phyloP scores from a whole-genome alignment of 2,797 vertebrate genomes.

The Moxostoma hubbsi region DNA sequence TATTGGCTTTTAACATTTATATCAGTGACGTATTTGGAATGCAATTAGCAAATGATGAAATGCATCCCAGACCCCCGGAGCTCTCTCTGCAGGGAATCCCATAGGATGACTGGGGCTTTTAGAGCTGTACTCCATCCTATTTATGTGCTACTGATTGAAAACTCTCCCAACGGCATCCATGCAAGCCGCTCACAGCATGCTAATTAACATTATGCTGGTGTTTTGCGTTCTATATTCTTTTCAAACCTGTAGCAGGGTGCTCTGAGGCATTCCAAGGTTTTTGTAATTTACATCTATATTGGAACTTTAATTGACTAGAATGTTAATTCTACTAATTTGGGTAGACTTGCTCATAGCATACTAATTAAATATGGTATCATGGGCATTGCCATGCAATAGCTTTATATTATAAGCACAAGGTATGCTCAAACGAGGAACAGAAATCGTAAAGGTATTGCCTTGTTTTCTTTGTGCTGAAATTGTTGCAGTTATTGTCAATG shows the following conservation, averaged over 20 bases:
- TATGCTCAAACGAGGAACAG: neutral
- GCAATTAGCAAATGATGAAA: conserved; percentile 32
- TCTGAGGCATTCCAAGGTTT: conserved; percentile 34
- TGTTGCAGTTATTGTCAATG: neutral
- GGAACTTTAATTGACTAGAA: conserved; percentile 20
- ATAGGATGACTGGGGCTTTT: conserved; percentile 35
- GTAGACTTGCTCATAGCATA: conserved; percentile 19
- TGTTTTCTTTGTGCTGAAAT: neutral
- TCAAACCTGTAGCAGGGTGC: conserved; percentile 50
- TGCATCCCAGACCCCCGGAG: conserved; percentile 4
- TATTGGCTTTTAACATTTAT: neutral
- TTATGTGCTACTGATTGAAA: conserved; percentile 46
- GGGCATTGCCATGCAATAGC: neutral
- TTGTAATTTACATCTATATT: conserved; percentile 40
- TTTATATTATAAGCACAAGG: conserved; percentile 1
- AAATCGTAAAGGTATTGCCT: neutral
- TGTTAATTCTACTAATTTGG: conserved; percentile 35
- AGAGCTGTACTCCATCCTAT: conserved; percentile 39
- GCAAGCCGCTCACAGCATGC: conserved; percentile 44
- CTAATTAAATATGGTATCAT: neutral
- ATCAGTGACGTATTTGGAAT: conserved; percentile 18
- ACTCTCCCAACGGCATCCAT: conserved; percentile 37
- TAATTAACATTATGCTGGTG: conserved; percentile 54
- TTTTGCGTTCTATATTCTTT: conserved; percentile 60
- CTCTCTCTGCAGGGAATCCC: conserved; percentile 43